A percentile compares a stretch with the other conserved stretches of the same genome.
These are phyloP conservation scores for Crax fasciolata DNA, from an alignment of 2,797 vertebrate species.

Conservation along the genomic window DNA sequence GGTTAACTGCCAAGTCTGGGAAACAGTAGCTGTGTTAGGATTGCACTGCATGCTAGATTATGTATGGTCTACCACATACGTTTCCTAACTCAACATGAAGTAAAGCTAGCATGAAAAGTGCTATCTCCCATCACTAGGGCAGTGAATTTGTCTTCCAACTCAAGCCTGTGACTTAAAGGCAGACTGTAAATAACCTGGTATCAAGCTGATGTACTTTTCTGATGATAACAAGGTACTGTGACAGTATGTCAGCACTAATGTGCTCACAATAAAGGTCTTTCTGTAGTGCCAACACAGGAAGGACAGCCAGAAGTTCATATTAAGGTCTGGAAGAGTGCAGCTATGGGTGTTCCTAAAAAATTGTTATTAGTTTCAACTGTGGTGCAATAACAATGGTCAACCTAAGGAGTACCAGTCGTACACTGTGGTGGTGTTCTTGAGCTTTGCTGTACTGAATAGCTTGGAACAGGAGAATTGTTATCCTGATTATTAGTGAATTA, in stretches of 20 bases:
- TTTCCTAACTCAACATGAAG: not conserved
- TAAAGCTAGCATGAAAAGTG: not conserved
- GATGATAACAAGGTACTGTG: conserved; percentile 39
- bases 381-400: not conserved
- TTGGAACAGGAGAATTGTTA: not conserved
- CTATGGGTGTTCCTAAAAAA: conserved; percentile 21
- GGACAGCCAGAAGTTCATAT: conserved; percentile 6
- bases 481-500: not conserved
- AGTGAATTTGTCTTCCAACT: not conserved
- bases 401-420: not conserved
- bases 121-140: not conserved
- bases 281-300: conserved; percentile 19
- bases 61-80: fast-evolving
- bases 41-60: not conserved
- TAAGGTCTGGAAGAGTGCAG: not conserved
- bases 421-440: not conserved
- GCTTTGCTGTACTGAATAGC: not conserved
- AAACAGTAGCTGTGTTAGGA: not conserved
- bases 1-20: not conserved
- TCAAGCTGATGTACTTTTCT: conserved; percentile 56
- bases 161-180: conserved; percentile 51
- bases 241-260: conserved; percentile 25
- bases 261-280: conserved; percentile 7
- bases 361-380: not conserved
- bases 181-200: conserved; percentile 68